These are phyloP conservation scores for Furcifer pardalis DNA, from an alignment of 2,797 vertebrate genomes.

Conservation along the genomic window DNA sequence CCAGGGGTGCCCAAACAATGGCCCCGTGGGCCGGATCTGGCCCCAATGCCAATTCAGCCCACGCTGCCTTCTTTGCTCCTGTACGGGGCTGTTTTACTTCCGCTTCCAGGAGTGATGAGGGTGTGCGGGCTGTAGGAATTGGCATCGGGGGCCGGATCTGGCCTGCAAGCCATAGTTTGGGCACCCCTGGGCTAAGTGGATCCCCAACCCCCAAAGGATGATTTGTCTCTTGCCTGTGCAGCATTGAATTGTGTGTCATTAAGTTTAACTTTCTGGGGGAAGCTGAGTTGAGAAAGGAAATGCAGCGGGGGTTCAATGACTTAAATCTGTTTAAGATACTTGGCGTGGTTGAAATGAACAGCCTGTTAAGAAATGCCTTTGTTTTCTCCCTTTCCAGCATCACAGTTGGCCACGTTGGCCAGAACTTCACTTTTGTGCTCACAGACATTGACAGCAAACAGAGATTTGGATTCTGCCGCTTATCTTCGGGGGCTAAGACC, in stretches of 20 bases:
- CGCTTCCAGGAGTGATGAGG: too few relatives aligned
- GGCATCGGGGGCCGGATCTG: too few relatives aligned
- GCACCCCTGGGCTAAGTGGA: background rate
- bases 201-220: constrained; percentile 39
- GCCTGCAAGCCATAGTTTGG: too few relatives aligned
- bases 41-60: too few relatives aligned
- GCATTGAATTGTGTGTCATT: background rate
- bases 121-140: too few relatives aligned
- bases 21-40: too few relatives aligned
- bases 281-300: constrained; percentile 64
- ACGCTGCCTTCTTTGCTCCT: background rate
- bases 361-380: constrained; percentile 61
- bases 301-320: constrained; percentile 69
- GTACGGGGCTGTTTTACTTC: too few relatives aligned
- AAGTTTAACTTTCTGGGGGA: constrained; percentile 57
- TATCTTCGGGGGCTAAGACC: constrained; percentile 87
- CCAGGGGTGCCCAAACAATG: too few relatives aligned
- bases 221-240: background rate
- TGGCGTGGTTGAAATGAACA: constrained; percentile 56
- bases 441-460: constrained; percentile 89
- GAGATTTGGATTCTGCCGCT: constrained; percentile 85
- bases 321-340: constrained; percentile 56
- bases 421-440: constrained; percentile 88
- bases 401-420: constrained; percentile 83
- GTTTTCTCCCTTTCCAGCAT: constrained; percentile 76